Conservation (phyloP, 2,113 vertebrate genomes). For the Thymallus thymallus region DNA sequence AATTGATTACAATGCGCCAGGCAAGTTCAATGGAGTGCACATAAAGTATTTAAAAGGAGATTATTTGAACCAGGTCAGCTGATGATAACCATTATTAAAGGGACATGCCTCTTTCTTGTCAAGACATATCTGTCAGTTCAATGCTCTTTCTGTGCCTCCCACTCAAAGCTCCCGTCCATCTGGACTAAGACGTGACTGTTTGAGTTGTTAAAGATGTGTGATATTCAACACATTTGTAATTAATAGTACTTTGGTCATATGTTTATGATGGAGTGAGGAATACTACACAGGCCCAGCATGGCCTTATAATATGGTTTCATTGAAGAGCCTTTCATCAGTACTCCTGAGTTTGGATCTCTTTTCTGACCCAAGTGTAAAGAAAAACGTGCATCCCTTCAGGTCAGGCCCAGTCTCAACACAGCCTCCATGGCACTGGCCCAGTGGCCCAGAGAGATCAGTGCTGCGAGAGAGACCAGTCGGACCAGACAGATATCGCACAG, state of each 20-base stretch:
- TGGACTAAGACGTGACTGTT: neutral
- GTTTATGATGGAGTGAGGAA: constrained; percentile 34
- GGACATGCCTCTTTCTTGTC: neutral
- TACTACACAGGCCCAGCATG: neutral
- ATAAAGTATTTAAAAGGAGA: too few species aligned
- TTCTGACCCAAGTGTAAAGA: neutral
- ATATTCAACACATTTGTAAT: constrained; percentile 55
- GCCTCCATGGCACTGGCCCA: too few species aligned
- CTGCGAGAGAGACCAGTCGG: too few species aligned
- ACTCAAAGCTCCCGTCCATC: neutral
- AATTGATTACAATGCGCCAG: too few species aligned
- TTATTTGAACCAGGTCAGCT: too few species aligned
- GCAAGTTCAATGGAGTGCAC: too few species aligned
- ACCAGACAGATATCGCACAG: neutral
- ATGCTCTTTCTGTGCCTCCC: neutral
- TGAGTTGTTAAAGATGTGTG: neutral
- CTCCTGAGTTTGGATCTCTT: neutral
- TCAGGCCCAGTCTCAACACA: neutral
- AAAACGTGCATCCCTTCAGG: too few species aligned
- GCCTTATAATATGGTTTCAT: neutral
- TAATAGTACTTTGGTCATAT: constrained; percentile 43
- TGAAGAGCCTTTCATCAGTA: neutral
- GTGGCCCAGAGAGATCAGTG: too few species aligned
- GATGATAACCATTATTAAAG: neutral
- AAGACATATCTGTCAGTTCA: neutral